A percentile compares a stretch with the other conserved stretches of the same genome.
Conservation (phyloP, 1,140 invertebrate species). For the Drosophila ogumai region DNA sequence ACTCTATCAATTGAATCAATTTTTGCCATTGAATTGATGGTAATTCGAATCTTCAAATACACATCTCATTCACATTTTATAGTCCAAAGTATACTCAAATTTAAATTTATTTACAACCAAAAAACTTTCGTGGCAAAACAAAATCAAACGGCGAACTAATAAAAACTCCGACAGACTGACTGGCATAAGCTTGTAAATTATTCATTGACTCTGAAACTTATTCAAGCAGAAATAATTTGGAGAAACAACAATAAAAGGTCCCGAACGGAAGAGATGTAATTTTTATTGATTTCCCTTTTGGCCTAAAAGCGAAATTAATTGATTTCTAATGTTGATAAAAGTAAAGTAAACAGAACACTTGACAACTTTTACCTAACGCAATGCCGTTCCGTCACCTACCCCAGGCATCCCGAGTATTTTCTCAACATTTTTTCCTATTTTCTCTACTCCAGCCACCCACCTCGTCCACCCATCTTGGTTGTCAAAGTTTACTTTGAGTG, state of each 20-base stretch:
- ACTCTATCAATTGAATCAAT: conserved; percentile 16
- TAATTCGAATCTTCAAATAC: conserved; percentile 3
- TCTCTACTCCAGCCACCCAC: conserved; percentile 5
- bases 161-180: conserved; percentile 13
- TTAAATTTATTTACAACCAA: neutral
- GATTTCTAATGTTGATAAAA: conserved; percentile 67
- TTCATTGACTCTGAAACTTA: conserved; percentile 29
- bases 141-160: conserved; percentile 8
- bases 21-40: conserved; percentile 7
- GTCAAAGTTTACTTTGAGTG: conserved; percentile 58
- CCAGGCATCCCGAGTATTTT: conserved; percentile 3
- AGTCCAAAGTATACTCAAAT: neutral
- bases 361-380: conserved; percentile 44
- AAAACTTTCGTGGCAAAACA: conserved; percentile 8
- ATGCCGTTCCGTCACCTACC: neutral
- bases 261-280: conserved; percentile 21
- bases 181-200: conserved; percentile 25
- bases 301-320: conserved; percentile 60
- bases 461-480: conserved; percentile 18
- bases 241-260: conserved; percentile 26
- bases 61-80: conserved; percentile 4
- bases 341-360: conserved; percentile 64
- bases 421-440: conserved; percentile 6
- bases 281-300: conserved; percentile 56
- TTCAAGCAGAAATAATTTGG: conserved; percentile 30